These are phyloP conservation scores for Ispidina picta DNA, from an alignment of 2,797 vertebrate genomes.

Conservation along the genomic window DNA sequence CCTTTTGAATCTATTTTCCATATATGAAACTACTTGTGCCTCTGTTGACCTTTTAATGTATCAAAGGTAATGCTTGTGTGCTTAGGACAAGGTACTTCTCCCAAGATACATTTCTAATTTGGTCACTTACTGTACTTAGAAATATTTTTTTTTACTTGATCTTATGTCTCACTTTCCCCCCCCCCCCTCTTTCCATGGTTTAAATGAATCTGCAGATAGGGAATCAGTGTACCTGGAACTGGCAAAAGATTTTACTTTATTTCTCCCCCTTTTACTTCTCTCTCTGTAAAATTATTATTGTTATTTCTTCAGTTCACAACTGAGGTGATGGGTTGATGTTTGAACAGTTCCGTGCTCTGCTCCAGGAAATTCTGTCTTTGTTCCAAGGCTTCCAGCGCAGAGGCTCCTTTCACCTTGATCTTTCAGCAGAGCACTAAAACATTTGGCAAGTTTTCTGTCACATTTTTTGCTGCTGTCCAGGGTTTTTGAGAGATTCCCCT, in stretches of 20 bases:
- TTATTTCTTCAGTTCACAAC: slow-evolving; percentile 13
- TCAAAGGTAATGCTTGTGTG: not conserved
- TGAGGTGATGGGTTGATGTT: slow-evolving; percentile 29
- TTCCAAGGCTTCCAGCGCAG: slow-evolving; percentile 32
- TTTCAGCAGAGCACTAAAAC: slow-evolving; percentile 52
- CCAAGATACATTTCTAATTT: not conserved
- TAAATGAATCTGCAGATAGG: not conserved
- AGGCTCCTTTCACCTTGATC: slow-evolving; percentile 60
- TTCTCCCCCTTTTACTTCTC: not conserved
- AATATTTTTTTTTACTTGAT: not conserved
- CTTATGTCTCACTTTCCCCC: not conserved
- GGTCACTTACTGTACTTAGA: not conserved
- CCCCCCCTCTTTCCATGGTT: not conserved
- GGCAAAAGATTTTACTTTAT: not conserved
- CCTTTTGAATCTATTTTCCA: not conserved
- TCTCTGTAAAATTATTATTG: not conserved
- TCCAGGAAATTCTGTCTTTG: slow-evolving; percentile 58
- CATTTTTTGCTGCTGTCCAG: slow-evolving; percentile 48
- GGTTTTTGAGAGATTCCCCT: slow-evolving; percentile 54
- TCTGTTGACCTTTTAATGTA: not conserved
- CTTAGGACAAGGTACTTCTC: not conserved
- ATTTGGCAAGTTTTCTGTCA: slow-evolving; percentile 22
- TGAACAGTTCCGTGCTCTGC: not conserved
- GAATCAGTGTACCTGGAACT: not conserved
- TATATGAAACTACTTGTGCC: not conserved